Conservation (phyloP, 2,888 invertebrate genomes). For the Mactromeris polynyma region DNA sequence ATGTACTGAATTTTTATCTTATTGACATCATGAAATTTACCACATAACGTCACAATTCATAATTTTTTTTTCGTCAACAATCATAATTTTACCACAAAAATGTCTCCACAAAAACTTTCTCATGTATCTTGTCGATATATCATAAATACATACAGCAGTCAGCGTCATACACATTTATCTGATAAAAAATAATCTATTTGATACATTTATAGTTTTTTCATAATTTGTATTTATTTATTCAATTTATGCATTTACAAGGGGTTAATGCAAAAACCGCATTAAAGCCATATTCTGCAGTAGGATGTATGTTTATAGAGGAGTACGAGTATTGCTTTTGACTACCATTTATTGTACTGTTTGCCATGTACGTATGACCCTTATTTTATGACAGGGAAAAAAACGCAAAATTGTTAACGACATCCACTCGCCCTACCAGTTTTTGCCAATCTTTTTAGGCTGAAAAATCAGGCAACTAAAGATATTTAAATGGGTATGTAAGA, state of each 20-base stretch:
- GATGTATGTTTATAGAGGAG: no score
- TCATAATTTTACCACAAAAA: constrained; percentile 12
- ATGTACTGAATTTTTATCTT: not conserved
- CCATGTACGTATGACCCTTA: no score
- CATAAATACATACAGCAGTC: not conserved
- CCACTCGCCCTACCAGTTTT: no score
- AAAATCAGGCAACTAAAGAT: no score
- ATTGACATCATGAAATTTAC: not conserved
- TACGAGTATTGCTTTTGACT: no score
- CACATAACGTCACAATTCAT: not conserved
- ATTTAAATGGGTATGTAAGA: no score
- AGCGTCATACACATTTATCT: not conserved
- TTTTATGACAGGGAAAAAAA: no score
- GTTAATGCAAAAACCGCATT: no score
- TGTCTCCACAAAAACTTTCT: not conserved
- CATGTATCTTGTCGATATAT: not conserved
- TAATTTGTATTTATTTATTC: not conserved
- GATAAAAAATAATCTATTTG: not conserved
- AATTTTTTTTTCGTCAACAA: not conserved
- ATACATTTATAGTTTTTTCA: not conserved
- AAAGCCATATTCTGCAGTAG: no score
- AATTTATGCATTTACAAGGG: not conserved
- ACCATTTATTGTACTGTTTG: no score
- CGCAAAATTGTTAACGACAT: no score
- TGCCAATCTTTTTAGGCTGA: no score